These are phyloP conservation scores for Bujurquina vittata DNA, from an alignment of 2,113 vertebrate species.

Conservation along the genomic window DNA sequence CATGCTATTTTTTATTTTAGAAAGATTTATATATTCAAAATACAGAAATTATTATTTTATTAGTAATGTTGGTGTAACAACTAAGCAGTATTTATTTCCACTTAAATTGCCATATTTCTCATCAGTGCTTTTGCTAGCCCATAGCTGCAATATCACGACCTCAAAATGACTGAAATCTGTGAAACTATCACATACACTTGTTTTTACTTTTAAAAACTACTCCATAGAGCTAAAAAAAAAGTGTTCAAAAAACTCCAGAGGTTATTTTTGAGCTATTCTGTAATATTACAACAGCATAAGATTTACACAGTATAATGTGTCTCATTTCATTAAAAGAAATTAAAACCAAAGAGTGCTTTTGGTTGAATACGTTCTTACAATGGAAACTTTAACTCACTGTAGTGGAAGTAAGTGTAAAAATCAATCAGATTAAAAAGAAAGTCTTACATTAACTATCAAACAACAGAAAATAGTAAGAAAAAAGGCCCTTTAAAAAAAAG, in stretches of 20 bases:
- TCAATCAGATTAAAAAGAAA: accelerated
- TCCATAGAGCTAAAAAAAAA: neutral
- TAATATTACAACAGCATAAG: neutral
- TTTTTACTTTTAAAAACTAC: neutral
- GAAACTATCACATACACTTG: neutral
- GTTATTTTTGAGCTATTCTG: neutral
- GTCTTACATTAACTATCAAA: neutral
- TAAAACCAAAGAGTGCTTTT: too few relatives aligned
- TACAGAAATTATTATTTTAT: neutral
- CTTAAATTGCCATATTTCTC: neutral
- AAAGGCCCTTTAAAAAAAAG: neutral
- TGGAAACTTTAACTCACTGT: neutral
- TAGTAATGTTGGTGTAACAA: neutral
- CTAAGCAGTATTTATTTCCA: neutral
- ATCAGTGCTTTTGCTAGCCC: neutral
- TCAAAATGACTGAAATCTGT: neutral
- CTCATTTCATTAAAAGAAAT: neutral
- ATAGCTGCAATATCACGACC: neutral
- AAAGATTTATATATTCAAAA: neutral
- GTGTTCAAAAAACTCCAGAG: neutral
- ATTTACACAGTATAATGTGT: too few relatives aligned
- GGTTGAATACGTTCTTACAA: too few relatives aligned
- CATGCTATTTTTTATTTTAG: neutral
- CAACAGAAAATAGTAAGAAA: neutral
- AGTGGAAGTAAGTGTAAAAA: neutral